phyloP scores from a whole-genome alignment of 2,797 vertebrate genomes.

The Dermochelys coriacea region DNA sequence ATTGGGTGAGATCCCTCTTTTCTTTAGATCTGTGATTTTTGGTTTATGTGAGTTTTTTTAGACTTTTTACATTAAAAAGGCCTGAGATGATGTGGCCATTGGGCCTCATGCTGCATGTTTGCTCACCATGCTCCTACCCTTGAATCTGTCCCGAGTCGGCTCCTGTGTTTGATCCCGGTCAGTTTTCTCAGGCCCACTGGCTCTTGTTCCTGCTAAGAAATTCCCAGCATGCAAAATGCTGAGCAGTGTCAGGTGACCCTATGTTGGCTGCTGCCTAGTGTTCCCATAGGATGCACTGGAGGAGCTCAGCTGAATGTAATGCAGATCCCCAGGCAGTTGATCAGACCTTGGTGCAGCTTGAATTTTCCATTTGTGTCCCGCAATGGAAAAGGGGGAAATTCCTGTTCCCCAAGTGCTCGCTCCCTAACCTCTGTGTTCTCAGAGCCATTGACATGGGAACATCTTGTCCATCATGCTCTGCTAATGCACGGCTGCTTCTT shows the following conservation, averaged over 20 bases:
- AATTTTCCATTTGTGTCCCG: not conserved
- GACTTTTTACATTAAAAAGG: not conserved
- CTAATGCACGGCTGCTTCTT: not conserved
- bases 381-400: not conserved
- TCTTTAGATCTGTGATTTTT: not conserved
- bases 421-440: not conserved
- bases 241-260: not conserved
- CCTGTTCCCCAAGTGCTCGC: not conserved
- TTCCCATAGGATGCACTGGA: not conserved
- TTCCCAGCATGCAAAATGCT: not conserved
- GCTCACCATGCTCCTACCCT: not conserved
- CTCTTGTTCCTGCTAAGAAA: not conserved
- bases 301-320: not conserved
- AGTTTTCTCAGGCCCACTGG: not conserved
- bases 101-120: not conserved
- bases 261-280: not conserved
- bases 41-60: too few relatives aligned
- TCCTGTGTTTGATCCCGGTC: not conserved
- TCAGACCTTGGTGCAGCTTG: not conserved
- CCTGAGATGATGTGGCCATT: not conserved
- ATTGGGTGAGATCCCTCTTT: not conserved
- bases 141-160: not conserved
- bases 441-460: not conserved
- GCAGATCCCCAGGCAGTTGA: not conserved
- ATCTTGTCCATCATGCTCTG: not conserved